phyloP scores from a whole-genome alignment of 2,113 vertebrate species.

The Bos indicus region DNA sequence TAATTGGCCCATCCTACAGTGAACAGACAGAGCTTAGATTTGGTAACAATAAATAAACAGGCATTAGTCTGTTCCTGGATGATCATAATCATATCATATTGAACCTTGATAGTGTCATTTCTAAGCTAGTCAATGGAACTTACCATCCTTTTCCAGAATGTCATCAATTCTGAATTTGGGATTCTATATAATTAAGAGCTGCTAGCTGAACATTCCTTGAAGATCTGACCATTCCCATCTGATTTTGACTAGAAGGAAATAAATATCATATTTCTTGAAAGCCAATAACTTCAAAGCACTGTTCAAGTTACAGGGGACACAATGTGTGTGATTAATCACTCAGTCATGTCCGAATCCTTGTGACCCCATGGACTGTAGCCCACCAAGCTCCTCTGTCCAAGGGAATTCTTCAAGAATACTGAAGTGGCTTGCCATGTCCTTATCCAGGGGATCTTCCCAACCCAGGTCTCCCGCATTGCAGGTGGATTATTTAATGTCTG shows the following conservation, averaged over 20 bases:
- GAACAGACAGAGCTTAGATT: neutral
- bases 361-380: accelerated
- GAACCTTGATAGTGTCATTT: neutral
- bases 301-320: neutral
- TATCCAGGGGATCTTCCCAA: neutral
- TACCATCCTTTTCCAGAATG: neutral
- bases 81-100: neutral
- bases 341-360: neutral
- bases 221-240: neutral
- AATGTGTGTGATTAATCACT: neutral
- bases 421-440: neutral
- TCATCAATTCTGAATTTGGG: neutral
- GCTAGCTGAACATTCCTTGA: neutral
- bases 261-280: neutral
- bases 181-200: neutral
- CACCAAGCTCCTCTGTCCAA: neutral
- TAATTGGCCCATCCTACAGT: neutral
- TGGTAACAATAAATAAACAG: neutral
- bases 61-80: neutral
- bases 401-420: neutral
- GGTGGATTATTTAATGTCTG: neutral
- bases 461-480: neutral
- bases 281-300: neutral
- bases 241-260: neutral
- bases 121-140: neutral